phyloP scores from a whole-genome alignment of 2,113 vertebrate species.

The Pyxicephalus adspersus region DNA sequence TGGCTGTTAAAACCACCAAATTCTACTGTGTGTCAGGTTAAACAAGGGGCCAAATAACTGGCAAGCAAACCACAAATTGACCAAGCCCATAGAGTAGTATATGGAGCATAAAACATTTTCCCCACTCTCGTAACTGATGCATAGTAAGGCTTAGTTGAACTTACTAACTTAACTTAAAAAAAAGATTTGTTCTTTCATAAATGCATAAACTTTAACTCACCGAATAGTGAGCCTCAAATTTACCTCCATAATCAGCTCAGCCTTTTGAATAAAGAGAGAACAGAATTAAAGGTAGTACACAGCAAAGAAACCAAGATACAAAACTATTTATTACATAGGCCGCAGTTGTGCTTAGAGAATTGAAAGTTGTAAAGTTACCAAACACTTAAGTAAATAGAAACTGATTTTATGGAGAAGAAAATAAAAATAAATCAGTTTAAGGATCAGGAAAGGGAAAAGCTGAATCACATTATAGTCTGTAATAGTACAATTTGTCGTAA shows the following conservation, averaged over 20 bases:
- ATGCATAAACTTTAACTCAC: slow-evolving; percentile 24
- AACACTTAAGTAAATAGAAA: slow-evolving; percentile 45
- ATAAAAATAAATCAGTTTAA: slow-evolving; percentile 55
- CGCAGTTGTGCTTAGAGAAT: slow-evolving; percentile 30
- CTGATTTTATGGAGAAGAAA: slow-evolving; percentile 49
- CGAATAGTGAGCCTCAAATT: slow-evolving; percentile 39
- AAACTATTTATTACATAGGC: slow-evolving; percentile 45
- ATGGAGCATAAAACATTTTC: neutral
- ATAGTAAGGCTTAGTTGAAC: slow-evolving; percentile 32
- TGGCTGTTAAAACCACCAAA: too few relatives aligned
- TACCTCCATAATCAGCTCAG: slow-evolving; percentile 37
- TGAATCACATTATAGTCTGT: slow-evolving; percentile 47
- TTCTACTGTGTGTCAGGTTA: too few relatives aligned
- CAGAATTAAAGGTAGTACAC: slow-evolving; percentile 14
- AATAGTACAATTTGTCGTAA: slow-evolving; percentile 50
- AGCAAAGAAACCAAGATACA: neutral
- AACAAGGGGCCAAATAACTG: too few relatives aligned
- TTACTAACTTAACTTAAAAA: slow-evolving; percentile 18
- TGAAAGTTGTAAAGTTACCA: slow-evolving; percentile 52
- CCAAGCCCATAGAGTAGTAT: neutral
- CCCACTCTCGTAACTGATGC: neutral
- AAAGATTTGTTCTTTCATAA: slow-evolving; percentile 21
- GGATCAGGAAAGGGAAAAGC: slow-evolving; percentile 33
- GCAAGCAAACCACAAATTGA: too few relatives aligned
- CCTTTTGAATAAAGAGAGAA: slow-evolving; percentile 7